Evolutionary conservation across 2,797 vertebrate genomes (phyloP).

Genomic region (Liasis olivaceus): DNA sequence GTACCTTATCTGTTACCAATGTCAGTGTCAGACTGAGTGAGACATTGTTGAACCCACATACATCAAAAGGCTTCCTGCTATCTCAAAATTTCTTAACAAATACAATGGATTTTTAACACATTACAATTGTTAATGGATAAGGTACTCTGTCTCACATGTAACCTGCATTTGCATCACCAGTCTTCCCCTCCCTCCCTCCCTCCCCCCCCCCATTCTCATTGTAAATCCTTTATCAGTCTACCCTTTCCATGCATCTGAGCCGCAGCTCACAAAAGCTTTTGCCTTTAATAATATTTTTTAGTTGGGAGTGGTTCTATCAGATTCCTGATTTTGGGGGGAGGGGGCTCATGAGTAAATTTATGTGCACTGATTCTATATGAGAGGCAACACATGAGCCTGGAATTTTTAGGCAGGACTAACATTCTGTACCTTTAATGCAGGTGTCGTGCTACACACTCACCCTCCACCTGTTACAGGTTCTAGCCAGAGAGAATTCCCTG

Average conservation of each 20-base stretch:
- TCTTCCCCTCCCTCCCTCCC: background rate
- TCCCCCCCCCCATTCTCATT: background rate
- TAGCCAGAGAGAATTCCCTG: constrained; percentile 45
- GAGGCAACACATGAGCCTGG: background rate
- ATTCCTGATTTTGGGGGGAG: background rate
- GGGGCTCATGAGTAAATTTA: background rate
- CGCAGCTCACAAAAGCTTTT: background rate
- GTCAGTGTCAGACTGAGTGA: no score
- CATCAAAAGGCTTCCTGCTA: background rate
- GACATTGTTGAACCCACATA: background rate
- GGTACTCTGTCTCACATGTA: background rate
- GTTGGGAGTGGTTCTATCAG: background rate
- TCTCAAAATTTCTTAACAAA: background rate
- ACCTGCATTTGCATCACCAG: background rate
- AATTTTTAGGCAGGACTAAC: constrained; percentile 5
- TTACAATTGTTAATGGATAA: background rate
- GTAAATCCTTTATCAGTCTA: background rate
- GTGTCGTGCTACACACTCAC: constrained; percentile 21
- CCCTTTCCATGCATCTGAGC: background rate
- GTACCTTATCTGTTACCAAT: no score
- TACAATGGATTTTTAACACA: background rate
- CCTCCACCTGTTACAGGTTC: constrained; percentile 53
- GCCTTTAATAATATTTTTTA: background rate
- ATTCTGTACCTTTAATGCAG: constrained; percentile 28
- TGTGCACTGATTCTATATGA: background rate